phyloP scores from a whole-genome alignment of 2,888 invertebrate genomes.

The Habroteleia sp. region DNA sequence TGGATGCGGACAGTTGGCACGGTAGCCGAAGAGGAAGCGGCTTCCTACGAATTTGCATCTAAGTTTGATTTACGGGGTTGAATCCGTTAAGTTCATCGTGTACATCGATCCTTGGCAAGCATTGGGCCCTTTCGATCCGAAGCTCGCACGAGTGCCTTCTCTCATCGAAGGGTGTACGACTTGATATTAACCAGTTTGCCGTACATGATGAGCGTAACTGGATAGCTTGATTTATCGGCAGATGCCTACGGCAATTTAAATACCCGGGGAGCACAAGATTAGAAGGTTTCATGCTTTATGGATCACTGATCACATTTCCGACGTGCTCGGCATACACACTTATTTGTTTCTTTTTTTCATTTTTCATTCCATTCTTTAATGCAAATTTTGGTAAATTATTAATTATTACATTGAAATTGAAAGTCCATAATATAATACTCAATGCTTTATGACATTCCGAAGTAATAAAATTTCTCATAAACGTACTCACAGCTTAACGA shows the following conservation, averaged over 20 bases:
- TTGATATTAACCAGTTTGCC: slow-evolving; percentile 64
- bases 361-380: slow-evolving; percentile 1
- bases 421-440: no score
- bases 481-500: no score
- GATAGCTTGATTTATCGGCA: slow-evolving; percentile 63
- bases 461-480: no score
- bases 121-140: slow-evolving; percentile 28
- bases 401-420: no score
- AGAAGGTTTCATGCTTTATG: slow-evolving; percentile 55
- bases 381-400: no score
- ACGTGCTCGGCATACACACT: slow-evolving; percentile 33
- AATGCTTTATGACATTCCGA: no score
- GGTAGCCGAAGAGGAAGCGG: slow-evolving; percentile 68
- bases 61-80: slow-evolving; percentile 74
- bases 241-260: slow-evolving; percentile 58
- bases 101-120: slow-evolving; percentile 34
- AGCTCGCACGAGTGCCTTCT: slow-evolving; percentile 51
- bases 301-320: slow-evolving; percentile 36
- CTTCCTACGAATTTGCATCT: slow-evolving; percentile 64
- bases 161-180: slow-evolving; percentile 55
- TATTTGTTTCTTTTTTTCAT: not conserved
- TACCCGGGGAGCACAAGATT: slow-evolving; percentile 58
- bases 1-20: slow-evolving; percentile 74
- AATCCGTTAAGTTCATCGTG: slow-evolving; percentile 67
- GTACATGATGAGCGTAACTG: slow-evolving; percentile 63